Base-by-base conservation (phyloP, 2,797 vertebrate genomes). In the Rhyacichthys aspro region DNA sequence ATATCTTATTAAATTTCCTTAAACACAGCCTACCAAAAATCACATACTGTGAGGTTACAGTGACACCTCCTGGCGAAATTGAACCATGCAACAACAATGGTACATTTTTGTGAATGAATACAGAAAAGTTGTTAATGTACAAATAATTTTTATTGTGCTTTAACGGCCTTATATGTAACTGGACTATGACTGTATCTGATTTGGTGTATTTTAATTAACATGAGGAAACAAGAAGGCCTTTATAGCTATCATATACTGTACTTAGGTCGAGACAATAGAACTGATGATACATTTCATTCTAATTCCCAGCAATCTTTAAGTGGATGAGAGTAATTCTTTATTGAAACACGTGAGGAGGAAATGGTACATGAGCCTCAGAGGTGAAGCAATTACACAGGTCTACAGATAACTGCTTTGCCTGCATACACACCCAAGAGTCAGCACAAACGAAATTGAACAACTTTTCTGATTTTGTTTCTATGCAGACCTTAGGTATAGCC, bases 261-360 rank as follows among this genome's bases (percentile, higher is more conserved):
- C n/a, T n/a, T n/a, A n/a, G n/a, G n/a, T n/a, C n/a, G n/a, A n/a
- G n/a, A n/a, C n/a, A n/a, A n/a, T n/a, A n/a, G n/a, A n/a, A n/a
- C n/a, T n/a, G n/a, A n/a, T n/a, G n/a, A n/a, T 28, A 28, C 7
- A 28, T 28, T 28, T 28, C 23, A 28, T 28, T 28, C 7, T 2
- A 5, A 28, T 28, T 28, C 7, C 23, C 23, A 28, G 4, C 23
- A 28, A 23, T 23, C 19, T 12, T 1, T 52, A 28, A 32, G 32
- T 74, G 57, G 75, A 76, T 86, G 85, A 86, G 74, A 71, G 71
- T 87, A 83, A 78, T 69, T 77, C 78, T 92, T 92, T 91, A 91
- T 90, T 92, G 74, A 44, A 80, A 59, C 50, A 77, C 75, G 81
- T 83, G 61, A 82, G 67, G 77, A 82, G 59, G 63, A 79, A 59